Conservation (phyloP, 23 tunicate species). For the Oikopleura vanhoeffeni region DNA sequence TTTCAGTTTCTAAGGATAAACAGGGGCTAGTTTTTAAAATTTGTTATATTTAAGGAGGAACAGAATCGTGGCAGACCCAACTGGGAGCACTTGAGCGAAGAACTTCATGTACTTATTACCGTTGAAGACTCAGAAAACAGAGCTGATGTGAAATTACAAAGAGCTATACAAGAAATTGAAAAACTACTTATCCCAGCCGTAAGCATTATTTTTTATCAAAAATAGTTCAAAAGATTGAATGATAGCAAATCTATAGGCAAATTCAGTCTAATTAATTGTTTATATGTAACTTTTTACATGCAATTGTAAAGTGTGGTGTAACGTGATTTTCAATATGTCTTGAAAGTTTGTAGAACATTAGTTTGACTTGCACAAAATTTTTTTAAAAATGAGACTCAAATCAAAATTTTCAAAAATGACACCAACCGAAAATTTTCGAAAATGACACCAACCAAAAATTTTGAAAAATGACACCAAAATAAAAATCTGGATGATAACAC, state of each 20-base stretch:
- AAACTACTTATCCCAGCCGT: conserved; percentile 90
- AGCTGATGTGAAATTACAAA: conserved; percentile 62
- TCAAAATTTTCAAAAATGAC: too few relatives aligned
- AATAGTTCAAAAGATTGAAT: not conserved
- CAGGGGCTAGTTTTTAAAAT: too few relatives aligned
- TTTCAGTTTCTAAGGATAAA: too few relatives aligned
- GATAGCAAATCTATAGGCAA: not conserved
- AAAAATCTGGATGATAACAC: too few relatives aligned
- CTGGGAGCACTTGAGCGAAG: conserved; percentile 98
- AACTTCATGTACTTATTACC: conserved; percentile 92
- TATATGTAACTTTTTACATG: not conserved
- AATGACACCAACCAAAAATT: too few relatives aligned
- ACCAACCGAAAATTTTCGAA: too few relatives aligned
- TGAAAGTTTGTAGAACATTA: too few relatives aligned
- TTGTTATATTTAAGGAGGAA: conserved; percentile 77
- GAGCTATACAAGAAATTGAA: conserved; percentile 80
- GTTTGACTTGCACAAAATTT: too few relatives aligned
- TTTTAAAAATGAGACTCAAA: too few relatives aligned
- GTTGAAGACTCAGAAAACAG: conserved; percentile 97
- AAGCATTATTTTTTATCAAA: conserved; percentile 17
- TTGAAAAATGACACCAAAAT: too few relatives aligned
- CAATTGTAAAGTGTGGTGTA: too few relatives aligned
- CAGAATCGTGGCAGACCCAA: conserved; percentile 88
- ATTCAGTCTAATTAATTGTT: not conserved
- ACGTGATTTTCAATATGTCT: too few relatives aligned